Evolutionary conservation across 2,113 vertebrate genomes (phyloP).

Genomic region (Gavia stellata): DNA sequence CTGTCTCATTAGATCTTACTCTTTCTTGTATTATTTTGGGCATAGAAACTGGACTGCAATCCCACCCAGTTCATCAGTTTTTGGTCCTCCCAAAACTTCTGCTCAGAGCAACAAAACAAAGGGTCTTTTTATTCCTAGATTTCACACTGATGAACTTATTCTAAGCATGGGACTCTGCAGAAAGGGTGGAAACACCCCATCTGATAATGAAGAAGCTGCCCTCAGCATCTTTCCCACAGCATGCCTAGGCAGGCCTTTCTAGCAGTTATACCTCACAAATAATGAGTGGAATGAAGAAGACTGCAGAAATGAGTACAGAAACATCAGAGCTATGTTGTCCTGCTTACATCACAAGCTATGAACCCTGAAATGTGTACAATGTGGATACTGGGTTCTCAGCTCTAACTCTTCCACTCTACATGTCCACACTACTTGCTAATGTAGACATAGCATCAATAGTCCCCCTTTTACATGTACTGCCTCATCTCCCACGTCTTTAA

Average conservation of each 20-base stretch:
- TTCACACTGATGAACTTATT: neutral
- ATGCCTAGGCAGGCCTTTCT: neutral
- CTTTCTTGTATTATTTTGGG: neutral
- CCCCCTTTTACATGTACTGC: neutral
- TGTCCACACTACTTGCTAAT: neutral
- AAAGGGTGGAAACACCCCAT: neutral
- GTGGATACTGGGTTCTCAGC: neutral
- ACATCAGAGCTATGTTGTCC: neutral
- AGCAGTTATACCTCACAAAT: neutral
- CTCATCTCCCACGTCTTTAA: neutral
- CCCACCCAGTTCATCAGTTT: neutral
- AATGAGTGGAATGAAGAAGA: neutral
- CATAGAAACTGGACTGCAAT: neutral
- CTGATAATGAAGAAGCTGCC: neutral
- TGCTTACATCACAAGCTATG: neutral
- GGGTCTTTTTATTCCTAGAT: neutral
- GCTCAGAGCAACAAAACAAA: neutral
- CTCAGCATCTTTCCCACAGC: neutral
- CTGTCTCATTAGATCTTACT: neutral
- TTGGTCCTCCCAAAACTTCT: neutral
- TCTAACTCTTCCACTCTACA: neutral
- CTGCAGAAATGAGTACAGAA: neutral
- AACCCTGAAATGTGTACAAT: neutral
- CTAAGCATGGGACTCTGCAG: neutral
- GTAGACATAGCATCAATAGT: neutral